Evolutionary conservation across 2,888 invertebrate species (phyloP).

Genomic region (Macrophya annulata): DNA sequence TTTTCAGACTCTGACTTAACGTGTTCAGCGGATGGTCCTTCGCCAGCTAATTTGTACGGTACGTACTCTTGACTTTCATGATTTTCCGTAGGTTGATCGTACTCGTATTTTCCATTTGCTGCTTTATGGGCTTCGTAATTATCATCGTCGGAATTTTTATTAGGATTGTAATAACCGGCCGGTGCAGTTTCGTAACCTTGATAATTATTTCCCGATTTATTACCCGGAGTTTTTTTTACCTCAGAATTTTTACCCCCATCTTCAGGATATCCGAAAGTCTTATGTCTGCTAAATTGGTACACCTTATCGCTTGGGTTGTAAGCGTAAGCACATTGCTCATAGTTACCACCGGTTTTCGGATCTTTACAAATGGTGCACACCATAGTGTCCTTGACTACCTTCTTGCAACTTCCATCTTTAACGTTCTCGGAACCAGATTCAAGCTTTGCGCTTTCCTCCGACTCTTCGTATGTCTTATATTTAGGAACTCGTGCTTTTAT

Average conservation of each 20-base stretch:
- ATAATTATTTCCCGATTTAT: neutral
- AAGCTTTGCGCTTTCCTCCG: neutral
- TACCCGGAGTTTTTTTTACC: neutral
- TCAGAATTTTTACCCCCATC: conserved; percentile 20
- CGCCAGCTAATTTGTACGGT: conserved; percentile 54
- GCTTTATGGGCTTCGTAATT: conserved; percentile 23
- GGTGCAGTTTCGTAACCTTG: neutral
- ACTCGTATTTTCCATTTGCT: conserved; percentile 27
- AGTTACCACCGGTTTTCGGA: conserved; percentile 81
- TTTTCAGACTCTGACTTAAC: conserved; percentile 83
- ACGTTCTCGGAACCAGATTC: conserved; percentile 47
- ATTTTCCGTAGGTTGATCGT: conserved; percentile 30
- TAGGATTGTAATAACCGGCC: neutral
- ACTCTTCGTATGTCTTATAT: conserved; percentile 27
- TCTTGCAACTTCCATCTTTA: conserved; percentile 62
- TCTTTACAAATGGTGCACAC: conserved; percentile 82
- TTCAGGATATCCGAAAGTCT: conserved; percentile 71
- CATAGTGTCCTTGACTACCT: conserved; percentile 76
- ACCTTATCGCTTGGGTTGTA: conserved; percentile 79
- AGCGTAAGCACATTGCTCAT: conserved; percentile 83
- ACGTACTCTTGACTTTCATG: conserved; percentile 60
- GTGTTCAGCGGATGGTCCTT: conserved; percentile 73
- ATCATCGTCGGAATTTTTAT: neutral
- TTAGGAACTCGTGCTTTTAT: conserved; percentile 48
- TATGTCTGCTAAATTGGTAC: conserved; percentile 73